Evolutionary conservation across 2,797 vertebrate genomes (phyloP).

Genomic region (Argentina silus): DNA sequence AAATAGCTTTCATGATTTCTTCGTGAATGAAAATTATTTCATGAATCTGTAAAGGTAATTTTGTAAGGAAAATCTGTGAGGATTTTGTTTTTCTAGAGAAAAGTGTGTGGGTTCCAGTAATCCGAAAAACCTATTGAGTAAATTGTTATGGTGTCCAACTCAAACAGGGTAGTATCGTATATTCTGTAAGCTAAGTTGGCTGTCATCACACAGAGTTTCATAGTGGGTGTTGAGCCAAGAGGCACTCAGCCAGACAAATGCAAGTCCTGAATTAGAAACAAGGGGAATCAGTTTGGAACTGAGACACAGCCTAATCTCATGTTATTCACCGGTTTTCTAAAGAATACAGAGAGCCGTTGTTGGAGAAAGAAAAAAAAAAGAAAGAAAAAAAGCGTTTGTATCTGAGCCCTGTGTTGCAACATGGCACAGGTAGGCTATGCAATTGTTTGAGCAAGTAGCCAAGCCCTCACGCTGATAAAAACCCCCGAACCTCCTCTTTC

Average conservation of each 20-base stretch:
- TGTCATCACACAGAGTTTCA: constrained; percentile 46
- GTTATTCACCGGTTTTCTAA: constrained; percentile 8
- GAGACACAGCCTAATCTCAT: constrained; percentile 7
- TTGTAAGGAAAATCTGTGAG: background rate
- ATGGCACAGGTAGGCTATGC: no score
- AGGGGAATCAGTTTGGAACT: constrained; percentile 42
- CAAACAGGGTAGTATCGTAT: constrained; percentile 48
- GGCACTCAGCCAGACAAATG: constrained; percentile 60
- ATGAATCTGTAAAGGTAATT: background rate
- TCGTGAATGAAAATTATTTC: no score
- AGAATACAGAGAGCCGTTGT: constrained; percentile 13
- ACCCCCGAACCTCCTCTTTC: constrained; percentile 33
- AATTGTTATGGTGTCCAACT: constrained; percentile 51
- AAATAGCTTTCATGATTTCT: no score
- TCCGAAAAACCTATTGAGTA: constrained; percentile 30
- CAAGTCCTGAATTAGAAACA: constrained; percentile 59
- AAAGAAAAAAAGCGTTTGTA: no score
- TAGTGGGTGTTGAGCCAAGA: constrained; percentile 35
- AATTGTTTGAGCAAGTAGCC: no score
- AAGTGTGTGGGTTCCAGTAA: background rate
- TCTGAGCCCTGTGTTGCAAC: no score
- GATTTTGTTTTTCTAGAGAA: background rate
- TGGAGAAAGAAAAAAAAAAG: no score
- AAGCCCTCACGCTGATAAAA: constrained; percentile 35
- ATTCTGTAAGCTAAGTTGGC: constrained; percentile 54